Base-by-base conservation (phyloP, 2,888 invertebrate species). In the Synanthedon formicaeformis region DNA sequence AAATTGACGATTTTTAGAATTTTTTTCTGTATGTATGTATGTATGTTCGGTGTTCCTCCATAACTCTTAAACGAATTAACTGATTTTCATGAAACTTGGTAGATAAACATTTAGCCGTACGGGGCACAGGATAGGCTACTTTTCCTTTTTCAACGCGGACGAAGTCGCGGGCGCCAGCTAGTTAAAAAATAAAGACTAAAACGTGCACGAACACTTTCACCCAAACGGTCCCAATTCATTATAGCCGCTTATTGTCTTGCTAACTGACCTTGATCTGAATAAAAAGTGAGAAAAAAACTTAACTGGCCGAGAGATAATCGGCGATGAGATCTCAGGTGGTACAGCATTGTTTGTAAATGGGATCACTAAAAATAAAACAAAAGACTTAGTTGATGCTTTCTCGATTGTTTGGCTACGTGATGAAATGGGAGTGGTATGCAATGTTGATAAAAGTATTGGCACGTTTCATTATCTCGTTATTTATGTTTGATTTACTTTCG, bases 331-430 rank as follows among this genome's bases (percentile, higher is more conserved):
- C 78, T 73, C 63, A 34, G 34, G 34, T 14, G 45, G 45, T 45
- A 74, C 73, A 69, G 73, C 73, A 83, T 82, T 83, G 82, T 84
- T 83, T 82, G 81, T 75, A 79, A 81, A 83, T 81, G 79, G 79
- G 77, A 75, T 67, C 69, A 62, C 57, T 57, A 63, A 65, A 71
- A 78, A 74, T 67, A 75, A 75, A 74, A 70, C 69, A 71, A 73
- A 70, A 67, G 62, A 62, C 57, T 67, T 66, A 66, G 69, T 73
- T 68, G 67, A 71, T 67, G 65, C 65, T 61, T 67, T 64, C 64
- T 63, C 62, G 60, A 58, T 58, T 45, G 45, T 45, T 45, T 45
- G 45, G 34, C 13, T n/a, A 1, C 3, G 45, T 45, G 45, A 45
- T 45, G 45, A 45, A 45, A 13, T 6, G 45, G 11, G 45, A 13